Evolutionary conservation across 1,140 invertebrate species (phyloP), one percentile per base, ranked within the genome.

Genomic region (Temnothorax nylanderi): DNA sequence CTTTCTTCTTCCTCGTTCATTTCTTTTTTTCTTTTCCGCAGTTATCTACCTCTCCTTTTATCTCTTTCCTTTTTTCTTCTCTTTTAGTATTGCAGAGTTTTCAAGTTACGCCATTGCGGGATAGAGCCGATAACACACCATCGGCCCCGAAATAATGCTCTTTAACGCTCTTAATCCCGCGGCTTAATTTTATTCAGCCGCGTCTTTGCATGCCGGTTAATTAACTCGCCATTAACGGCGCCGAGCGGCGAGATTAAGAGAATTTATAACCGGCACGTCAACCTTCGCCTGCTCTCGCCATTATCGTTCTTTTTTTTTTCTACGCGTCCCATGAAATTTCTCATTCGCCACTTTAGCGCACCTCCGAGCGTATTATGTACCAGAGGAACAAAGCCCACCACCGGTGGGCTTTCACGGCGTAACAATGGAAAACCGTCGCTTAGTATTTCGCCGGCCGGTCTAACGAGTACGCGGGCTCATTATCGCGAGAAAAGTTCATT

Each of bases 141-240:
- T 47, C 32, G 13, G 34, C 41, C 26, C 41, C 41, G 21, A 75
- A 84, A 84, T 84, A 84, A 84, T 84, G 21, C 41, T 34, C 51
- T 82, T 47, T 74, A 88, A 71, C 8, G 11, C 54, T 81, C 13
- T 80, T 56, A 87, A 81, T 64, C 56, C 60, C 26, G n/a, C 26
- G 18, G 47, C 54, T 87, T 74, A 81, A 71, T 88, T 56, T 34
- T 21, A 60, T 85, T 78, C 82, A 77, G 74, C 56, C 54, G 37
- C 71, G 86, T 69, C 80, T 56, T 69, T 75, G 58, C 26, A 44
- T 54, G 21, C 37, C 32, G 32, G 72, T 85, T 89, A 85, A 89
- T 88, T 88, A 88, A 88, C 56, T 54, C 32, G 32, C 49, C 37
- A 76, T 89, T 88, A 89, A 85, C 47, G 67, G 65, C n/a, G 32